Conservation (phyloP, 2,888 invertebrate genomes). For the Panopea generosa region DNA sequence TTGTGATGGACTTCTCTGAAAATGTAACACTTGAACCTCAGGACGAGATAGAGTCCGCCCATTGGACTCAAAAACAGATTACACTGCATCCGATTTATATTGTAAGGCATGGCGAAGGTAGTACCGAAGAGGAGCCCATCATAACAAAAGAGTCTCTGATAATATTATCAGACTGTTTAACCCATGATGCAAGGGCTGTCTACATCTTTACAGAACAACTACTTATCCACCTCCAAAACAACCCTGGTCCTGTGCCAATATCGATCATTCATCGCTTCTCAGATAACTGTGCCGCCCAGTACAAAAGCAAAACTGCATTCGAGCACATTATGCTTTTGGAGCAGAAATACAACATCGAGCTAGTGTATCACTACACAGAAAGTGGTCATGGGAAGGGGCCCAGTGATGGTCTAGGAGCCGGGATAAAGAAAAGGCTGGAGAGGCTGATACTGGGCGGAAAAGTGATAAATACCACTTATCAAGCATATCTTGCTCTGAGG, state of each 20-base stretch:
- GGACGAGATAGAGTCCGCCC: slow-evolving; percentile 34
- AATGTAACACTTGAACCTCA: slow-evolving; percentile 26
- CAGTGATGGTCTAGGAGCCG: slow-evolving; percentile 31
- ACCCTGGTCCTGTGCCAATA: slow-evolving; percentile 18
- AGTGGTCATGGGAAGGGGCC: slow-evolving; percentile 31
- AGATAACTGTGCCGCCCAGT: slow-evolving; percentile 36
- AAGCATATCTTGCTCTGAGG: slow-evolving; percentile 25
- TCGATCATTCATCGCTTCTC: slow-evolving; percentile 29
- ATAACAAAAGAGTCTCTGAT: slow-evolving; percentile 36
- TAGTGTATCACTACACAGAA: slow-evolving; percentile 34
- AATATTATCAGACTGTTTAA: slow-evolving; percentile 23
- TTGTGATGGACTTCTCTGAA: slow-evolving; percentile 39
- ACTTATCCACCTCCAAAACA: slow-evolving; percentile 21
- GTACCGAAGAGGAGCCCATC: slow-evolving; percentile 25
- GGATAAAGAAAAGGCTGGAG: slow-evolving; percentile 18
- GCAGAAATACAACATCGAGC: slow-evolving; percentile 16
- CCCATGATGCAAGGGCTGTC: slow-evolving; percentile 21
- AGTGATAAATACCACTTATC: slow-evolving; percentile 34
- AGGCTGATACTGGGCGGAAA: slow-evolving; percentile 30
- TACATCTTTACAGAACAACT: slow-evolving; percentile 27
- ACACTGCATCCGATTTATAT: slow-evolving; percentile 39
- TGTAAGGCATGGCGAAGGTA: slow-evolving; percentile 21
- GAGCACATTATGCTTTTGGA: slow-evolving; percentile 7
- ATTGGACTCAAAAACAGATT: slow-evolving; percentile 35
- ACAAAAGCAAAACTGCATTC: slow-evolving; percentile 33